Base-by-base conservation (phyloP, 2,888 invertebrate species). In the Erebia palarica region DNA sequence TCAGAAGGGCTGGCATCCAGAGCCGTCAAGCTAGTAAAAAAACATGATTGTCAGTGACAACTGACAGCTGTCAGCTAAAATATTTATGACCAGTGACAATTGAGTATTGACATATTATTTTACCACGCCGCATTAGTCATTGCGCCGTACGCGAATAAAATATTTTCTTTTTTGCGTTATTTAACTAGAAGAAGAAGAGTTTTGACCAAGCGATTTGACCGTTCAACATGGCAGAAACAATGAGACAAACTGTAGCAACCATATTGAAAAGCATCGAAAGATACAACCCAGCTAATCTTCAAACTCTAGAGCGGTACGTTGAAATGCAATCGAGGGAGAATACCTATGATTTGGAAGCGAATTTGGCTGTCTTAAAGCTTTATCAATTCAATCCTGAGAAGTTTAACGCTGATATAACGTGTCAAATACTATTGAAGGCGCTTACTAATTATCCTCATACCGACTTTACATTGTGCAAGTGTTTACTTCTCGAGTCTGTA, bases 391-490 rank as follows among this genome's bases (percentile, higher is more conserved):
- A 99, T 87, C 98, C 99, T 0, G 95, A 95, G 73, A 95, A 96
- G 81, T 97, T 97, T 82, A 97, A 98, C 83, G 93, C 95, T 61
- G 96, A 96, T 70, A 96, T 99, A 53, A 97, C 98, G 2, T 96
- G 97, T 77, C 96, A 97, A 82, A 98, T 99, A 81, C 94, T 99
- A 60, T 87, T 99, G 78, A 99, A 99, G 87, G 98, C 99, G 1
- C 92, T 99, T 58, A 99, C 99, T 11, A 99, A 99, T 89, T 95
- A 99, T 79, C 99, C 99, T 0, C 98, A 99, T 84, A 98, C 99
- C 10, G 99, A 99, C 90, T 99, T 99, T 85, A 98, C 98, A 63
- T 94, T 99, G 76, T 99, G 99, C 93, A 99, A 99, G 91, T 99
- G 99, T 87, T 95, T 99, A 70, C 94, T 99, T 72, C 96, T 97